Evolutionary conservation across 1,140 invertebrate species (phyloP).

Genomic region (Portunus trituberculatus): DNA sequence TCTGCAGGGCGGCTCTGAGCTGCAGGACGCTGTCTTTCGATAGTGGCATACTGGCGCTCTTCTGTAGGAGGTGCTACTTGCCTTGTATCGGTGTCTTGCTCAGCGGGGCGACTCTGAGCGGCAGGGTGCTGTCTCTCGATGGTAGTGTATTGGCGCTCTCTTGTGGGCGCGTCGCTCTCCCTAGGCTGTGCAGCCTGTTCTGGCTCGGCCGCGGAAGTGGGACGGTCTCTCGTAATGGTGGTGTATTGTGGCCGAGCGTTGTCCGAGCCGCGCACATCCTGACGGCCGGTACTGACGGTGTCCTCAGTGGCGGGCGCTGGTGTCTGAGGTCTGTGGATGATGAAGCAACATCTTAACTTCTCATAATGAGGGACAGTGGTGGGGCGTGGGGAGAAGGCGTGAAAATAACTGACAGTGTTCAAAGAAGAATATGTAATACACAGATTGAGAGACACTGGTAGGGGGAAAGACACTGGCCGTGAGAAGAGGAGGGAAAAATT

Average conservation of each 20-base stretch:
- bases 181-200: background rate
- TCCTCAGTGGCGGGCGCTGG: background rate
- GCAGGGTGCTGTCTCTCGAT: slow-evolving; percentile 68
- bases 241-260: slow-evolving; percentile 53
- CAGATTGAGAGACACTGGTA: background rate
- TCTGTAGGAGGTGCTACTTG: background rate
- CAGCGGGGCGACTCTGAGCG: background rate
- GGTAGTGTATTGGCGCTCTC: slow-evolving; percentile 9
- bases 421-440: background rate
- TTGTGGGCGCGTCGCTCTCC: background rate
- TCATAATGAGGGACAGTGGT: background rate
- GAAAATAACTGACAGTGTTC: background rate
- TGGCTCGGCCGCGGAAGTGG: background rate
- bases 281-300: background rate
- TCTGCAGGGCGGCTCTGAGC: background rate
- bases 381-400: background rate
- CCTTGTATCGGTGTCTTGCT: background rate
- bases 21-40: slow-evolving; percentile 42
- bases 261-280: background rate
- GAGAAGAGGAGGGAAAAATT: background rate
- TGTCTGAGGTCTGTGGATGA: slow-evolving; percentile 13
- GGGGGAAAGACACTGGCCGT: background rate
- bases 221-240: slow-evolving; percentile 47
- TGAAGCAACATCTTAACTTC: background rate
- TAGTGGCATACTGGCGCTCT: slow-evolving; percentile 23